These are phyloP conservation scores for Eriocheir sinensis DNA, from an alignment of 1,140 invertebrate species.

Conservation along the genomic window DNA sequence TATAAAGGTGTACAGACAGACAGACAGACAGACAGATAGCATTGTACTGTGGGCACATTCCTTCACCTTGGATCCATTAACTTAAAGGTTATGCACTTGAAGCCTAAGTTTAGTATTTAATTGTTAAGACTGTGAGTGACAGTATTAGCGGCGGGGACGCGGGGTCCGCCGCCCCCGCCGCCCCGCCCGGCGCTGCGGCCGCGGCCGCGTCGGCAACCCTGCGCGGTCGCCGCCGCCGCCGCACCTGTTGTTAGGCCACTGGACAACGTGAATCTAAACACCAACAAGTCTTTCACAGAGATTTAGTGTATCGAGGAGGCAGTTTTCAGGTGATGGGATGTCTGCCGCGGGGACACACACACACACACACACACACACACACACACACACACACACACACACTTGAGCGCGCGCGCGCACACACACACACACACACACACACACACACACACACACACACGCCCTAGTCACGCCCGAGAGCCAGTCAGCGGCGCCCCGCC, in stretches of 20 bases:
- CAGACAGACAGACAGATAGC: not conserved
- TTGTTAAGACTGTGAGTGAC: slow-evolving; percentile 57
- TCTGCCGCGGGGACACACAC: not conserved
- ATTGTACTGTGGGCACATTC: slow-evolving; percentile 68
- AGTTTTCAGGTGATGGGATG: not conserved
- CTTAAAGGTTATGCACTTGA: slow-evolving; percentile 66
- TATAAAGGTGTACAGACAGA: slow-evolving; percentile 70
- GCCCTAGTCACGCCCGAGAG: not conserved
- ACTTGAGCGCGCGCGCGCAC: not conserved
- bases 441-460: not conserved
- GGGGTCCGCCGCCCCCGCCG: no score
- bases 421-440: not conserved
- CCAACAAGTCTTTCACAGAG: slow-evolving; percentile 72
- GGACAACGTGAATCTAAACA: slow-evolving; percentile 35
- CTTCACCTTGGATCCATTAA: slow-evolving; percentile 58
- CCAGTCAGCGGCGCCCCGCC: not conserved
- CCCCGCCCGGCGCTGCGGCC: no score
- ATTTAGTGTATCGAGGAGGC: not conserved
- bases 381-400: not conserved
- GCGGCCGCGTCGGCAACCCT: no score
- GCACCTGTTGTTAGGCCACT: no score
- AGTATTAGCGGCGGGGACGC: slow-evolving; percentile 36
- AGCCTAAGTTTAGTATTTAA: slow-evolving; percentile 60
- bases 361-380: not conserved
- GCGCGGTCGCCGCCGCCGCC: no score